These are phyloP conservation scores for Tuta absoluta DNA, from an alignment of 2,888 invertebrate species.

Conservation along the genomic window DNA sequence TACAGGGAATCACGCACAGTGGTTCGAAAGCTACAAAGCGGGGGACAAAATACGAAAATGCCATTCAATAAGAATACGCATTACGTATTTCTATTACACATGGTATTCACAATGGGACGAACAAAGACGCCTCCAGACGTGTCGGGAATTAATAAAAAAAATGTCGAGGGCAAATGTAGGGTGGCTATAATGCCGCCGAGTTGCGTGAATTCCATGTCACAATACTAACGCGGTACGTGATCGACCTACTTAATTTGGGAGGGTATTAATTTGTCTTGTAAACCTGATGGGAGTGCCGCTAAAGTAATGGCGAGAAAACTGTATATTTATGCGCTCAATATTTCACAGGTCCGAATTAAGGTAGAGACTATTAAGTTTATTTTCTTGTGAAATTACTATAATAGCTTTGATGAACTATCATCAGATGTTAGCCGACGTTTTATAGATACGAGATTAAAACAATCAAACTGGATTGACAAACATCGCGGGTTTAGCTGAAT, in stretches of 20 bases:
- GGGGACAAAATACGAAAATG: slow-evolving; percentile 54
- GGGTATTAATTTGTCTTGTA: slow-evolving; percentile 53
- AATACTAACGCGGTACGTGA: slow-evolving; percentile 69
- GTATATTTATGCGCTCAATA: slow-evolving; percentile 19
- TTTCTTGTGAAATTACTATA: slow-evolving; percentile 18
- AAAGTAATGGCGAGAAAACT: slow-evolving; percentile 38
- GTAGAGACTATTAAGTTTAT: slow-evolving; percentile 19
- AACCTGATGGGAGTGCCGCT: slow-evolving; percentile 49
- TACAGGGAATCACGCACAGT: slow-evolving; percentile 21
- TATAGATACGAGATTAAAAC: slow-evolving; percentile 15
- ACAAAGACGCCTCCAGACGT: slow-evolving; percentile 68
- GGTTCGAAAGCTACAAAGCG: slow-evolving; percentile 38
- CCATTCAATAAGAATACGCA: slow-evolving; percentile 52
- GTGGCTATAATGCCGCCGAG: slow-evolving; percentile 61
- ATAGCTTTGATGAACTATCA: slow-evolving; percentile 16
- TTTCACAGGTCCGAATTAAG: slow-evolving; percentile 17
- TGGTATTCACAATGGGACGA: slow-evolving; percentile 70
- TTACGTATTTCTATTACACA: slow-evolving; percentile 62
- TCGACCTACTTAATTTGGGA: slow-evolving; percentile 59
- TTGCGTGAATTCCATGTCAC: slow-evolving; percentile 64
- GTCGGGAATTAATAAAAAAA: slow-evolving; percentile 68
- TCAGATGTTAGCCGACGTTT: slow-evolving; percentile 21
- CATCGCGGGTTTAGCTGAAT: no score
- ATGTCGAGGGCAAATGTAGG: slow-evolving; percentile 57
- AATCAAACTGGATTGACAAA: slow-evolving; percentile 22